phyloP scores from a whole-genome alignment of 2,113 vertebrate species.

The Corvus hawaiiensis region DNA sequence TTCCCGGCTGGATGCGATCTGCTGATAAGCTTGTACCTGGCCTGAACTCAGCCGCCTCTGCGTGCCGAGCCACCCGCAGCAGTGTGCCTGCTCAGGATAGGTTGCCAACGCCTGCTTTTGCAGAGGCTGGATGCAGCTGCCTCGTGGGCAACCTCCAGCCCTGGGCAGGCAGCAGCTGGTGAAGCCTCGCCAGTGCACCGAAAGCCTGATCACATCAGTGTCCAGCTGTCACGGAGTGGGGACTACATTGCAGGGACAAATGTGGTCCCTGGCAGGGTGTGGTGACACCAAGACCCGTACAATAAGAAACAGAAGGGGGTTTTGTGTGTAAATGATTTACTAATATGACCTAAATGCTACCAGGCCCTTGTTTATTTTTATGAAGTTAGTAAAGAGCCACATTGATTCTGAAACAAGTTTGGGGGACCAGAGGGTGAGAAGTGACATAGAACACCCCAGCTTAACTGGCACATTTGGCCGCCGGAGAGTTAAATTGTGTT shows the following conservation, averaged over 20 bases:
- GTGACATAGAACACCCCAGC: neutral
- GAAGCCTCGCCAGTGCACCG: neutral
- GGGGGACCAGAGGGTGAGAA: neutral
- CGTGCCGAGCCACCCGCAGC: neutral
- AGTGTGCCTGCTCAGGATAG: neutral
- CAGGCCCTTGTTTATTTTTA: slow-evolving; percentile 21
- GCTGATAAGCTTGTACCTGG: neutral
- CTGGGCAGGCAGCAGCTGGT: neutral
- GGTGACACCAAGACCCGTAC: neutral
- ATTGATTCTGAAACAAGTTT: neutral
- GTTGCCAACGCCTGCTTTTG: neutral
- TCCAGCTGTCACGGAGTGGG: rapidly evolving
- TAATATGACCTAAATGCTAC: neutral
- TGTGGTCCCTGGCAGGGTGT: neutral
- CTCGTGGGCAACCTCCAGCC: neutral
- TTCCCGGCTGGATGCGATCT: neutral
- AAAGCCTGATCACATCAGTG: neutral
- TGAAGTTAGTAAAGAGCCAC: neutral
- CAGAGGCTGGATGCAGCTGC: neutral
- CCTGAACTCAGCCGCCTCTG: neutral
- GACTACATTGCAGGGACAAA: rapidly evolving
- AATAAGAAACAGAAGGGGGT: rapidly evolving
- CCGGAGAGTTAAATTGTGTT: neutral
- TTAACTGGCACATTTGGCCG: neutral
- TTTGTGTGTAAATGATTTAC: slow-evolving; percentile 26